These are phyloP conservation scores for Cyanoramphus novaezelandiae DNA, from an alignment of 2,113 vertebrate genomes.

Conservation along the genomic window DNA sequence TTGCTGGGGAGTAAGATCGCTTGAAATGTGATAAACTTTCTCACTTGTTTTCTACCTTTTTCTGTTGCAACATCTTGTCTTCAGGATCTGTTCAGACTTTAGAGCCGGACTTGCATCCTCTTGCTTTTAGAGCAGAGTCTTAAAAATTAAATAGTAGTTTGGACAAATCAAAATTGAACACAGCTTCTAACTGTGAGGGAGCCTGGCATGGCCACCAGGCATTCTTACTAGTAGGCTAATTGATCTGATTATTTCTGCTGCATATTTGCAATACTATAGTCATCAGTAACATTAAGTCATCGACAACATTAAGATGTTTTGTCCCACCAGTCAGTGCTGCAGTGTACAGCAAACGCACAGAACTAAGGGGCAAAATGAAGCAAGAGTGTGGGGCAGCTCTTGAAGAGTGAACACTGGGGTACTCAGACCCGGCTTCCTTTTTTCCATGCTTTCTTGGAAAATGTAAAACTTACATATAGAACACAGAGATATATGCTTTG, in stretches of 20 bases:
- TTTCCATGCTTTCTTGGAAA: not conserved
- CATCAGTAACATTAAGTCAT: not conserved
- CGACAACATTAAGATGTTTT: not conserved
- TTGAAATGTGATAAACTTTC: not conserved
- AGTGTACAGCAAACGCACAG: not conserved
- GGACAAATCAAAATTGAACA: not conserved
- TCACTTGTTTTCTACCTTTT: not conserved
- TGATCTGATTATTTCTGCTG: not conserved
- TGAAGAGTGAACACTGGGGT: not conserved
- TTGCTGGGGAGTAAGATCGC: not conserved
- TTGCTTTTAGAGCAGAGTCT: not conserved
- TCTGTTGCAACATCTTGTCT: not conserved
- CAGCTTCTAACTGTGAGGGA: not conserved
- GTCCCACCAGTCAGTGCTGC: not conserved
- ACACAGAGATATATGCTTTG: not conserved
- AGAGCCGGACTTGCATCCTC: not conserved
- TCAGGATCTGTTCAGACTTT: not conserved
- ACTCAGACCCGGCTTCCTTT: not conserved
- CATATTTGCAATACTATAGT: not conserved
- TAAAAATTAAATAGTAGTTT: not conserved
- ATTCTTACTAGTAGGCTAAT: not conserved
- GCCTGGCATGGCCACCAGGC: not conserved
- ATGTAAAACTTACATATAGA: accelerated
- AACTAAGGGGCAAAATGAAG: not conserved
- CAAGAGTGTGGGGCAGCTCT: not conserved